Evolutionary conservation across 1,140 invertebrate species (phyloP), one percentile per base, ranked within the genome.

Genomic region (Protaetia brevitarsis): DNA sequence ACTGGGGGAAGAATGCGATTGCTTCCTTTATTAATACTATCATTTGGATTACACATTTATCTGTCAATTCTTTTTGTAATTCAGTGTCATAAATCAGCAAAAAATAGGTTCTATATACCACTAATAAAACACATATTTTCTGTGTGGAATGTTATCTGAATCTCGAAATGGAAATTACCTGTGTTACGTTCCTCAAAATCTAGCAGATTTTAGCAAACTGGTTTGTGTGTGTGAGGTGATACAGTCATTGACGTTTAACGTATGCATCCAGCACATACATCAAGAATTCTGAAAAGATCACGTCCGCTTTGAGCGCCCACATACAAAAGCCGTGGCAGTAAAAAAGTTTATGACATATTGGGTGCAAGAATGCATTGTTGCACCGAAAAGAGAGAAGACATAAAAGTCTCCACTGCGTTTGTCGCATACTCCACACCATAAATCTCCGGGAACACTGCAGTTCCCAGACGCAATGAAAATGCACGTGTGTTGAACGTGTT

Each of bases 211-310:
- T n/a, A n/a, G n/a, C n/a, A n/a, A n/a, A n/a, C n/a, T n/a, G n/a
- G n/a, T n/a, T n/a, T n/a, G n/a, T n/a, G n/a, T 91, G 92, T 90
- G 90, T 91, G 3, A 16, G 5, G 10, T 7, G 34, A 37, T 11
- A 16, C 34, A 37, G 10, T 16, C 34, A 11, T 37, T 6, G 34
- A 37, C n/a, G 34, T 37, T 11, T 16, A 37, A 10, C 16, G 16
- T 37, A 11, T 37, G 34, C 26, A 21, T 51, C 19, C 6, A 23
- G 26, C 26, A 51, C 41, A 23, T 16, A 37, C 26, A 51, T 19
- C 7, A 51, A 51, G 19, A 51, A 51, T 51, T 10, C 16, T 19
- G 41, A 51, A 51, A 51, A 51, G 26, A 51, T 51, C 41, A 51
- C 41, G 41, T 51, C 34, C 16, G 34, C n/a, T 51, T 19, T 10